Percentiles rank a stretch among this genome's conserved stretches.
These are phyloP conservation scores for Mythimna albipuncta DNA, from an alignment of 2,888 invertebrate species.

Conservation along the genomic window DNA sequence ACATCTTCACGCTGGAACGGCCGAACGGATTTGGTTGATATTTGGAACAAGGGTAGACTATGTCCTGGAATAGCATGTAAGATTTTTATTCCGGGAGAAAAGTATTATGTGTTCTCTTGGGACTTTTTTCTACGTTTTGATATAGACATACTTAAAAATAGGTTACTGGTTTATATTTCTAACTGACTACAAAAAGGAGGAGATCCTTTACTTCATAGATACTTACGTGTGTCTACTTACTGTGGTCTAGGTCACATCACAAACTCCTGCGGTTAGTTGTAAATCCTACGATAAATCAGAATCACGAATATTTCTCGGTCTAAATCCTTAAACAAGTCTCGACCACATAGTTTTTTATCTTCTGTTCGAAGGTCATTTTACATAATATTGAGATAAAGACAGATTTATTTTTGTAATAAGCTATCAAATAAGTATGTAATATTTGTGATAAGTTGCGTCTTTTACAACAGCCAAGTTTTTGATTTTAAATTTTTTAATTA, in stretches of 20 bases:
- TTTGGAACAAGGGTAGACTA: too few relatives aligned
- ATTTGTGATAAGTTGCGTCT: constrained; percentile 30
- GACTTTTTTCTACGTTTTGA: too few relatives aligned
- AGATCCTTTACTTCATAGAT: not conserved
- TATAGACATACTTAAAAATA: not conserved
- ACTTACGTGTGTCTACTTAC: not conserved
- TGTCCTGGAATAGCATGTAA: too few relatives aligned
- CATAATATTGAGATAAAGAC: constrained; percentile 54
- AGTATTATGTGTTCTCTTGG: too few relatives aligned
- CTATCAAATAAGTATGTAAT: constrained; percentile 24
- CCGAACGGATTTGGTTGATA: too few relatives aligned
- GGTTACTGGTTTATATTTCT: not conserved
- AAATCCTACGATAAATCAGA: constrained; percentile 8
- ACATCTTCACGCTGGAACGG: too few relatives aligned
- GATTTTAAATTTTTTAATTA: constrained; percentile 24
- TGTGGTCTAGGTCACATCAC: not conserved
- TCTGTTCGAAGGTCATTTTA: constrained; percentile 49
- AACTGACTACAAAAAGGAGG: not conserved
- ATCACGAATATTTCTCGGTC: not conserved
- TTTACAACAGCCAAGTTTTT: constrained; percentile 15
- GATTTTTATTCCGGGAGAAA: too few relatives aligned
- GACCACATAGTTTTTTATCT: constrained; percentile 39
- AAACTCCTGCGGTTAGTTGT: not conserved
- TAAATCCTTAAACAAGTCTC: constrained; percentile 41
- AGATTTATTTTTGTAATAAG: constrained; percentile 37